Evolutionary conservation across 2,888 invertebrate species (phyloP).

Genomic region (Tryphoninae sp.): DNA sequence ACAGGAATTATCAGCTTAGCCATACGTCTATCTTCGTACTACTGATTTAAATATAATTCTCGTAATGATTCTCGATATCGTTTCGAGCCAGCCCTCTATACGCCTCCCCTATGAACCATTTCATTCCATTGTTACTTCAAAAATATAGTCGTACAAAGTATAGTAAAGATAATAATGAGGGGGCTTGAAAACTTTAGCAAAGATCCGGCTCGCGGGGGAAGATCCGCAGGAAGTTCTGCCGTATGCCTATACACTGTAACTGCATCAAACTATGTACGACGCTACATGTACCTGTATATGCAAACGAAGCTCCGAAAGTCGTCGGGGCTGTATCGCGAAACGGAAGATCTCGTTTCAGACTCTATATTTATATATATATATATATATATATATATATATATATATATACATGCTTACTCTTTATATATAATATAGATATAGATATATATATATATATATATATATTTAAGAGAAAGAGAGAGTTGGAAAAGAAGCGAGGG

Average conservation of each 20-base stretch:
- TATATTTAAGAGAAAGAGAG: constrained; percentile 1
- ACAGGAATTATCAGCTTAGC: too few relatives aligned
- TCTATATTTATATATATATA: not conserved
- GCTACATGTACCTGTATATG: constrained; percentile 17
- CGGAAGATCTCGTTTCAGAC: constrained; percentile 49
- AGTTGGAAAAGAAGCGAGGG: constrained; percentile 30
- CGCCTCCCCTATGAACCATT: not conserved
- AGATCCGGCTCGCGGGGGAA: constrained; percentile 21
- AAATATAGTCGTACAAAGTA: constrained; percentile 14
- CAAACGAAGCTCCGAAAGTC: constrained; percentile 45
- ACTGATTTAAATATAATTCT: not conserved
- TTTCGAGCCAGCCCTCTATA: not conserved
- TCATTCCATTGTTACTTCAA: not conserved
- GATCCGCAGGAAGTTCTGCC: constrained; percentile 35
- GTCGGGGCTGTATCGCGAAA: constrained; percentile 51
- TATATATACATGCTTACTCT: constrained; percentile 14
- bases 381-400: not conserved
- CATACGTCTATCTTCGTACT: not conserved
- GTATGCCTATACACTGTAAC: constrained; percentile 5
- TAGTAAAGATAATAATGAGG: constrained; percentile 37
- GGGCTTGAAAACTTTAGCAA: constrained; percentile 46
- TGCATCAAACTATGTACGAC: constrained; percentile 29
- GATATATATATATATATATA: not conserved
- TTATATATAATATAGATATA: not conserved
- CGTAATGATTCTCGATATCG: not conserved